Base-by-base conservation (phyloP, 2,888 invertebrate genomes). In the Eugnorisma glareosa region DNA sequence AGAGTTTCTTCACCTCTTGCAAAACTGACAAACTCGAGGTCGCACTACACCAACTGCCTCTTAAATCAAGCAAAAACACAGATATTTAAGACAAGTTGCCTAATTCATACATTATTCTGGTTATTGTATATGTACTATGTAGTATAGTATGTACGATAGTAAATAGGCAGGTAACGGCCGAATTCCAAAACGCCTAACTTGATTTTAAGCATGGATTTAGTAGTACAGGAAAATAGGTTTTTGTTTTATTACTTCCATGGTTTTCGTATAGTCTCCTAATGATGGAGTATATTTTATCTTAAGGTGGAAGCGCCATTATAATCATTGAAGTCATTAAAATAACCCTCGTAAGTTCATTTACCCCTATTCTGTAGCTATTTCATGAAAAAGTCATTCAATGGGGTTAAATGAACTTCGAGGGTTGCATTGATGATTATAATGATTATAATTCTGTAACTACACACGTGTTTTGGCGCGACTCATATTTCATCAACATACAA, bases 1-100 rank as follows among this genome's bases (percentile, higher is more conserved):
- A 54, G 51, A 73, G 83, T 89, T 89, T 87, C 87, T 79, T 87
- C 69, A 89, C 81, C 79, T 83, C 64, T 89, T 89, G 70, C 82
- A 48, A 83, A 77, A 87, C 51, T 11, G 18, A 18, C 81, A 40
- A 73, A 82, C 73, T 31, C 84, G 85, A 88, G 87, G 88, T 79
- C 83, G 75, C 7, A 18, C 57, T 37, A 59, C 54, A 43, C 63
- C 13, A 64, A 67, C 57, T 35, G 45, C 51, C 73, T 72, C 72
- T 84, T 77, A 83, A 45, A 67, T 67, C 75, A 73, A 24, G 74
- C 73, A 66, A 80, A 78, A 82, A 59, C 75, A 43, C 67, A 63
- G 31, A 77, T 77, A 75, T 82, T 51, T 70, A 40, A 75, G 37
- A 35, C 40, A 15, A 72, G 73, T 85, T 86, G 75, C 45, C 73